Percentiles rank a stretch among this genome's conserved stretches.
Evolutionary conservation across 2,113 vertebrate genomes (phyloP).

Genomic region (Chroicocephalus ridibundus): DNA sequence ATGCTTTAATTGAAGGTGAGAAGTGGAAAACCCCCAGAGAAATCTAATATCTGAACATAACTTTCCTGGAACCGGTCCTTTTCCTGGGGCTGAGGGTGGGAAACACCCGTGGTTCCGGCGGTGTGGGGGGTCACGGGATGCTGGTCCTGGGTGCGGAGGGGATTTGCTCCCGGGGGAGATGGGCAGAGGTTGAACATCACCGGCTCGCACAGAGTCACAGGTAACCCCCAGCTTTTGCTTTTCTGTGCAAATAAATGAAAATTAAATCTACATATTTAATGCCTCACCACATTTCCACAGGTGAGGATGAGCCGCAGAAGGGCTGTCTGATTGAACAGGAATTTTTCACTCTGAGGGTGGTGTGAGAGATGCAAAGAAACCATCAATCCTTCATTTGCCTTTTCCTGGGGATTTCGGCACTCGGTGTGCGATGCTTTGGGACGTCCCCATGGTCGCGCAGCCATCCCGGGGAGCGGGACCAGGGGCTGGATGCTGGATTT

Average conservation of each 20-base stretch:
- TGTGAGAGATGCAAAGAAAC: not conserved
- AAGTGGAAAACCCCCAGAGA: not conserved
- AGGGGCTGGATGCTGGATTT: not conserved
- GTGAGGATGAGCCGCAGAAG: not conserved
- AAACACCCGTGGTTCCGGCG: accelerated
- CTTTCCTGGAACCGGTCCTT: accelerated
- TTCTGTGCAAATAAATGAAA: not conserved
- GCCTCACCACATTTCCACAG: too few species aligned
- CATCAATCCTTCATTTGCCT: accelerated
- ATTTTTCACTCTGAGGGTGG: too few species aligned
- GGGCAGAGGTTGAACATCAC: too few species aligned
- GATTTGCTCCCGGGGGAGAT: accelerated
- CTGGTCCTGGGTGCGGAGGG: not conserved
- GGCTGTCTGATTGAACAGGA: not conserved
- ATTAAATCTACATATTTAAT: accelerated
- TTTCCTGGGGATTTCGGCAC: not conserved
- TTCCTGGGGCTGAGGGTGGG: not conserved
- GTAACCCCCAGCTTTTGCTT: not conserved
- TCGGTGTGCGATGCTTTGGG: accelerated
- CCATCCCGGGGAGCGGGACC: accelerated
- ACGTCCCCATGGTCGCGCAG: accelerated
- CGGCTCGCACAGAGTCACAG: accelerated
- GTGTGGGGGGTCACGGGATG: accelerated
- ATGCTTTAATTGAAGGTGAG: not conserved
- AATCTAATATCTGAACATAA: accelerated